These are phyloP conservation scores for Shinisaurus crocodilurus DNA, from an alignment of 2,113 vertebrate species.

Conservation along the genomic window DNA sequence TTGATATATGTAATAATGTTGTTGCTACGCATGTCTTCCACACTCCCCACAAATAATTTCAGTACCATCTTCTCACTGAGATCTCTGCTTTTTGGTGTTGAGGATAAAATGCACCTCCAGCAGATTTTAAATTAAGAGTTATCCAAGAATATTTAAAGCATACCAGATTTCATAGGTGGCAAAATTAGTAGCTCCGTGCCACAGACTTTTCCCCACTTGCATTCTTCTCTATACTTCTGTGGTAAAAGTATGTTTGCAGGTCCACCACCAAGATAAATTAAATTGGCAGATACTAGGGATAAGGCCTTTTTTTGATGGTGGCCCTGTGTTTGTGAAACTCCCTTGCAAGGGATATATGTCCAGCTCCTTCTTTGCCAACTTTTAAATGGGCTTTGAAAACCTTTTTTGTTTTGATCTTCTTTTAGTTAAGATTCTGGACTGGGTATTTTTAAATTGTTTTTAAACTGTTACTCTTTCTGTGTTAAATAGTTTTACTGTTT, in stretches of 20 bases:
- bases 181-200: slow-evolving; percentile 31
- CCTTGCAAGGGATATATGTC: no score
- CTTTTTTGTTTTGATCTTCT: neutral
- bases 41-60: neutral
- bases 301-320: neutral
- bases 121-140: slow-evolving; percentile 24
- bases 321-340: neutral
- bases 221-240: neutral
- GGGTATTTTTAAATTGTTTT: neutral
- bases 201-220: neutral
- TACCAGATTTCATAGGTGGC: slow-evolving; percentile 1
- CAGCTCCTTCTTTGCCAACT: neutral
- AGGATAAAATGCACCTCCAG: slow-evolving; percentile 9
- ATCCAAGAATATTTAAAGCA: neutral
- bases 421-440: neutral
- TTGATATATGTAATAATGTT: neutral
- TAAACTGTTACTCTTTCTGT: neutral
- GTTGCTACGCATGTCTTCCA: slow-evolving; percentile 1
- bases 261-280: neutral
- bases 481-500: neutral
- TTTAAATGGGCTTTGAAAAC: no score
- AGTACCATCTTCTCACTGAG: neutral
- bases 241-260: neutral
- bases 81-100: neutral
- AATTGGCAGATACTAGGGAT: neutral